Percentiles rank a stretch among this genome's conserved stretches.
These are phyloP conservation scores for Hassar affinis DNA, from an alignment of 2,113 vertebrate genomes.

Conservation along the genomic window DNA sequence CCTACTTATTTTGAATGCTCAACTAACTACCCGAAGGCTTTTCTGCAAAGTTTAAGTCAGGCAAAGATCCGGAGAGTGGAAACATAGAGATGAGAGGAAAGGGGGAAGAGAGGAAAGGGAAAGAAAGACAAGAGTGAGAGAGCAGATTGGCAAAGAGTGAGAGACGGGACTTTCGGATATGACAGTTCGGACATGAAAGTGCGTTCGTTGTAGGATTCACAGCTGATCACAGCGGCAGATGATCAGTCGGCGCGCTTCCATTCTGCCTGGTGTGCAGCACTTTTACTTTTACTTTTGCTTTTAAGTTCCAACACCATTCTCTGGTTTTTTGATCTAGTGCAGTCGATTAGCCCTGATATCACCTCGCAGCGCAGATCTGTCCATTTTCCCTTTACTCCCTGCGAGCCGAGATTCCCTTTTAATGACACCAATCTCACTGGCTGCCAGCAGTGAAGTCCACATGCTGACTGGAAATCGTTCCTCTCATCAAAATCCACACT, in stretches of 20 bases:
- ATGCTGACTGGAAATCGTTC: conserved; percentile 54
- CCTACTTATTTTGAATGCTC: conserved; percentile 16
- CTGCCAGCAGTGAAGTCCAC: conserved; percentile 33
- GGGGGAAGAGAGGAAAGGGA: neutral
- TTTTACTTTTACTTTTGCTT: conserved; percentile 20
- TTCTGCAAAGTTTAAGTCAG: conserved; percentile 17
- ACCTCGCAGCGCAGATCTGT: conserved; percentile 15
- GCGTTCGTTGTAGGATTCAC: conserved; percentile 12
- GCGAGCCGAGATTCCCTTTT: conserved; percentile 33
- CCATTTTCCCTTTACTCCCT: conserved; percentile 12
- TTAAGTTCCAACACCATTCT: neutral
- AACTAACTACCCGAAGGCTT: neutral
- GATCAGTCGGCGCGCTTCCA: neutral
- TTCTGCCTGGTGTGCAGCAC: conserved; percentile 11
- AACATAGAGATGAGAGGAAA: neutral
- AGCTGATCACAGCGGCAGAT: conserved; percentile 17
- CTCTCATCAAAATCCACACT: conserved; percentile 69
- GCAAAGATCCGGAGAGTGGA: neutral
- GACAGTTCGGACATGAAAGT: conserved; percentile 7
- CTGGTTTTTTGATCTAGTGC: conserved; percentile 8
- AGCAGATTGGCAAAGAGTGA: neutral
- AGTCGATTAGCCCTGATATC: conserved; percentile 34
- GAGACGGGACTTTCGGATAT: neutral
- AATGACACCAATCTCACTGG: conserved; percentile 43
- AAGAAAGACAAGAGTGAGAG: neutral